Conservation (phyloP, 2,113 vertebrate species). For the Corvus cornix region DNA sequence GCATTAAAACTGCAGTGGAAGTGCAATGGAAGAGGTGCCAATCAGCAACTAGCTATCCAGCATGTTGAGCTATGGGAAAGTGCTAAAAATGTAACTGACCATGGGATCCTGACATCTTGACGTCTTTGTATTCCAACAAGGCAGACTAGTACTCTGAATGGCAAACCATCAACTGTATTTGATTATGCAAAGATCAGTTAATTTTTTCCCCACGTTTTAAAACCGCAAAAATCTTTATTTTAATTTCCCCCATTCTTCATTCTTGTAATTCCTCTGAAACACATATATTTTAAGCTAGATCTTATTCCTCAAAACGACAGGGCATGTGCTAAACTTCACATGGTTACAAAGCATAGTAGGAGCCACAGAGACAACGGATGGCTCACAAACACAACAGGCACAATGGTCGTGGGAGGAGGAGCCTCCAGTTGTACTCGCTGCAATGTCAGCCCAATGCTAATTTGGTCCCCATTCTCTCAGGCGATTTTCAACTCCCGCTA, state of each 20-base stretch:
- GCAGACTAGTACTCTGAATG: not conserved
- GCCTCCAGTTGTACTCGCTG: rapidly evolving
- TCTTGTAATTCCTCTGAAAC: not conserved
- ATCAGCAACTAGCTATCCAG: not conserved
- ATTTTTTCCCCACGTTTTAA: not conserved
- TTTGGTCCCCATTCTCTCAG: not conserved
- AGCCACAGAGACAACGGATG: not conserved
- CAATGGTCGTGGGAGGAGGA: not conserved
- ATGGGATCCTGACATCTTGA: not conserved
- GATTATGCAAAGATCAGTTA: not conserved
- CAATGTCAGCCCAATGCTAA: not conserved
- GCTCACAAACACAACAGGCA: not conserved
- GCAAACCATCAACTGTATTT: not conserved
- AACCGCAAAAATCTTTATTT: not conserved
- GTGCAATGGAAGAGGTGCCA: not conserved
- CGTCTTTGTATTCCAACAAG: not conserved
- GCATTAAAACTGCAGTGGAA: not conserved
- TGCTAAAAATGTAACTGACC: not conserved
- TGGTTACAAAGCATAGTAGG: not conserved
- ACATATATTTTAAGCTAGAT: not conserved
- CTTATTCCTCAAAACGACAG: not conserved
- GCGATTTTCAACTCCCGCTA: not conserved
- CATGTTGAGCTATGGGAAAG: not conserved
- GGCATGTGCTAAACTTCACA: not conserved
- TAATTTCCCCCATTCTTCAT: not conserved